A percentile compares a stretch with the other conserved stretches of the same genome.
These are phyloP conservation scores for Aricia agestis DNA, from an alignment of 1,140 invertebrate species.

Conservation along the genomic window DNA sequence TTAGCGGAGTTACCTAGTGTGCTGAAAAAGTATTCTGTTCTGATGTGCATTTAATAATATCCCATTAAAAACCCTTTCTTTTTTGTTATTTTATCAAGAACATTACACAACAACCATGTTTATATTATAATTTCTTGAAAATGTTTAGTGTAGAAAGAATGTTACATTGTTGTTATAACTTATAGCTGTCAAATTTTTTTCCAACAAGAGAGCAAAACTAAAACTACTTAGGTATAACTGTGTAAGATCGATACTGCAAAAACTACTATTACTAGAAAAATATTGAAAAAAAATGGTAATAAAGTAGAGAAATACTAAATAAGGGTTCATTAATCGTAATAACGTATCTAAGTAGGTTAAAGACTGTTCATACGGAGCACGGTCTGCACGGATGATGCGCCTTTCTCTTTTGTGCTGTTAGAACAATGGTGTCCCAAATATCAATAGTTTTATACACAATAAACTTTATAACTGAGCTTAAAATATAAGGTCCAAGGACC, in stretches of 20 bases:
- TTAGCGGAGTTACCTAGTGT: too few relatives aligned
- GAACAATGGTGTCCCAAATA: slow-evolving; percentile 16
- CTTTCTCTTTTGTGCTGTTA: slow-evolving; percentile 45
- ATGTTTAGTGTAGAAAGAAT: too few relatives aligned
- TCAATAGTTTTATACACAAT: slow-evolving; percentile 5
- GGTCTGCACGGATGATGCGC: slow-evolving; percentile 33
- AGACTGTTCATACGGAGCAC: slow-evolving; percentile 21
- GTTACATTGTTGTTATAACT: too few relatives aligned
- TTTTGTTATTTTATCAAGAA: too few relatives aligned
- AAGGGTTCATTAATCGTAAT: slow-evolving; percentile 17
- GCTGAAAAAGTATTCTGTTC: too few relatives aligned
- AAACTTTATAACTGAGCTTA: neutral
- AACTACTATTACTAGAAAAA: neutral
- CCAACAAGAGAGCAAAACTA: too few relatives aligned
- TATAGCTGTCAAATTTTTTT: too few relatives aligned
- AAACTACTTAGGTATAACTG: too few relatives aligned
- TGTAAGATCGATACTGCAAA: neutral
- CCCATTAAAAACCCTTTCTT: too few relatives aligned
- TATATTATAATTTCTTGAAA: too few relatives aligned
- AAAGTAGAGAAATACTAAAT: neutral
- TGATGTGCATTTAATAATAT: too few relatives aligned
- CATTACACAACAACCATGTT: too few relatives aligned
- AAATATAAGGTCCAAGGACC: neutral
- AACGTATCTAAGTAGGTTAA: slow-evolving; percentile 42
- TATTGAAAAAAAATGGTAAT: neutral